These are phyloP conservation scores for Liasis olivaceus DNA, from an alignment of 2,797 vertebrate genomes.

Conservation along the genomic window DNA sequence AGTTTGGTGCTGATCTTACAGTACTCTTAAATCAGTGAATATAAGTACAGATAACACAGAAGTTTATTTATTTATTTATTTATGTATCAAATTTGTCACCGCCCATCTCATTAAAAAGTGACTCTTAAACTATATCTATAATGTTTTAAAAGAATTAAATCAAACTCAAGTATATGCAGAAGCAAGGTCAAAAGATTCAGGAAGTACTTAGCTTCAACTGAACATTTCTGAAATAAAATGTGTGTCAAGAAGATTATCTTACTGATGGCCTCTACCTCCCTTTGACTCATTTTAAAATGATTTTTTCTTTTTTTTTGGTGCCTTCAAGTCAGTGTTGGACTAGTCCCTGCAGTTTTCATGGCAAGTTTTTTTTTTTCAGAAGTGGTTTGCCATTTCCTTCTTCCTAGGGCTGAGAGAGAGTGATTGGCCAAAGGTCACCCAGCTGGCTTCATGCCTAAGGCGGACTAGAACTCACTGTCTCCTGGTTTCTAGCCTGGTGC, in stretches of 20 bases:
- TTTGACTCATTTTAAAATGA: background rate
- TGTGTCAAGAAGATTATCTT: background rate
- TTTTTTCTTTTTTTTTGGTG: background rate
- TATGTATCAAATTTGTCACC: no score
- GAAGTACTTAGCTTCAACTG: background rate
- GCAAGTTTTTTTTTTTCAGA: background rate
- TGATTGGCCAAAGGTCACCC: background rate
- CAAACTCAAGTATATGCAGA: background rate
- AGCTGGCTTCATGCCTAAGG: background rate
- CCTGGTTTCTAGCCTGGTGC: background rate
- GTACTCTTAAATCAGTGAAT: background rate
- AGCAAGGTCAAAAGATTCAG: background rate
- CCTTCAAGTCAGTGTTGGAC: background rate
- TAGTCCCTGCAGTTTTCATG: background rate
- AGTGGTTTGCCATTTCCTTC: background rate
- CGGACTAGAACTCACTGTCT: background rate
- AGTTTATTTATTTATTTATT: no score
- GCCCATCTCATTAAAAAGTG: no score
- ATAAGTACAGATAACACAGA: background rate
- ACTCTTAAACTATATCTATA: background rate
- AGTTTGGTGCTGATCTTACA: background rate
- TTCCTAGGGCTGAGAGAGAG: background rate
- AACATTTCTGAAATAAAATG: background rate
- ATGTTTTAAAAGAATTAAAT: background rate
- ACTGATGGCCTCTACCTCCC: background rate